Evolutionary conservation across 2,797 vertebrate genomes (phyloP).

Genomic region (Sternotherus odoratus): DNA sequence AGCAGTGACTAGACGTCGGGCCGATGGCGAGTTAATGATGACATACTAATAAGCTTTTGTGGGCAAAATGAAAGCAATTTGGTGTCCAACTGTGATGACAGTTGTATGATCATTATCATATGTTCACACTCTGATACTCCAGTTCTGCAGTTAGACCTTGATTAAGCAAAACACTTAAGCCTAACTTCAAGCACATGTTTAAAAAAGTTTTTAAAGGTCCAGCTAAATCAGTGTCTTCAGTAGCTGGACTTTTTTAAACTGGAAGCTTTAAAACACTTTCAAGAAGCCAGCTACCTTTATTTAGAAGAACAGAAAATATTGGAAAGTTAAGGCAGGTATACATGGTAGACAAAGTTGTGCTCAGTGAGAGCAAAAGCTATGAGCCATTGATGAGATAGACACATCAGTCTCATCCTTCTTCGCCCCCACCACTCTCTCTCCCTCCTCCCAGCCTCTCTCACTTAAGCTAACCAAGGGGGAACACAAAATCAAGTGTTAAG

Average conservation of each 20-base stretch:
- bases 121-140: neutral
- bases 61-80: conserved; percentile 22
- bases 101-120: conserved; percentile 8
- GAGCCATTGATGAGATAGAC: neutral
- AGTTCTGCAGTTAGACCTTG: neutral
- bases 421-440: neutral
- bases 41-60: conserved; percentile 13
- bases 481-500: neutral
- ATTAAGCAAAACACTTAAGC: conserved; percentile 37
- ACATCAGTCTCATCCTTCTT: too few species aligned
- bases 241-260: neutral
- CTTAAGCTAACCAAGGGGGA: neutral
- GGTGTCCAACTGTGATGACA: neutral
- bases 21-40: neutral
- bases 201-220: too few species aligned
- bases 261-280: conserved; percentile 7
- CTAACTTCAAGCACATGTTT: neutral
- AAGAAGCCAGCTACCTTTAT: neutral
- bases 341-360: neutral
- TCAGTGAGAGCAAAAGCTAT: neutral
- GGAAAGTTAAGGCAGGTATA: neutral
- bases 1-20: conserved; percentile 12
- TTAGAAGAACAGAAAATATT: neutral
- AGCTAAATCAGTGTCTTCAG: neutral
- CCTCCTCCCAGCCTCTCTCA: neutral